These are phyloP conservation scores for Coregonus sp. DNA, from an alignment of 2,797 vertebrate species.

Conservation along the genomic window DNA sequence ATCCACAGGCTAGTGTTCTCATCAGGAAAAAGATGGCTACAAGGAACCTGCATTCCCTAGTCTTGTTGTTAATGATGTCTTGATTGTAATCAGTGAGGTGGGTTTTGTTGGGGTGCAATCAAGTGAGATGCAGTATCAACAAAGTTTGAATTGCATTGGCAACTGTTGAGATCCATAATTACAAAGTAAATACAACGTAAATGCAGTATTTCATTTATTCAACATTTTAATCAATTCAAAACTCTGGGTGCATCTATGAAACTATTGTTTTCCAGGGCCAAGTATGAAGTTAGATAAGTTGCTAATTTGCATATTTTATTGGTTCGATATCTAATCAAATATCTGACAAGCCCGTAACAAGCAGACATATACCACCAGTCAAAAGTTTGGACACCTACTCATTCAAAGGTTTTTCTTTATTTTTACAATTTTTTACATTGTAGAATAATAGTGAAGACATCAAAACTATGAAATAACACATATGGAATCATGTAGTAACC, in stretches of 20 bases:
- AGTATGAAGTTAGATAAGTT: background rate
- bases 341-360: background rate
- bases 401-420: no score
- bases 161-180: background rate
- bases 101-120: background rate
- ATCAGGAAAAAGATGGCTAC: background rate
- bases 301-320: background rate
- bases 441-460: no score
- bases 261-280: background rate
- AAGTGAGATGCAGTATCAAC: background rate
- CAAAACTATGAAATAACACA: no score
- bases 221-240: background rate
- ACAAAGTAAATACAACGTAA: background rate
- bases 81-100: background rate
- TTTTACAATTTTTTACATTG: no score
- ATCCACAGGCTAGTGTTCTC: background rate
- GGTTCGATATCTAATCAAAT: background rate
- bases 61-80: background rate
- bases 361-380: background rate
- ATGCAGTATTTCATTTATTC: background rate
- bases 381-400: no score
- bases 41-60: background rate
- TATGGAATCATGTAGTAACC: no score
- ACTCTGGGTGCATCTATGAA: background rate
- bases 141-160: background rate